Percentiles rank a stretch among this genome's conserved stretches.
These are phyloP conservation scores for Stichodactyla helianthus DNA, from an alignment of 64 coral and sea anemone genomes.

Conservation along the genomic window DNA sequence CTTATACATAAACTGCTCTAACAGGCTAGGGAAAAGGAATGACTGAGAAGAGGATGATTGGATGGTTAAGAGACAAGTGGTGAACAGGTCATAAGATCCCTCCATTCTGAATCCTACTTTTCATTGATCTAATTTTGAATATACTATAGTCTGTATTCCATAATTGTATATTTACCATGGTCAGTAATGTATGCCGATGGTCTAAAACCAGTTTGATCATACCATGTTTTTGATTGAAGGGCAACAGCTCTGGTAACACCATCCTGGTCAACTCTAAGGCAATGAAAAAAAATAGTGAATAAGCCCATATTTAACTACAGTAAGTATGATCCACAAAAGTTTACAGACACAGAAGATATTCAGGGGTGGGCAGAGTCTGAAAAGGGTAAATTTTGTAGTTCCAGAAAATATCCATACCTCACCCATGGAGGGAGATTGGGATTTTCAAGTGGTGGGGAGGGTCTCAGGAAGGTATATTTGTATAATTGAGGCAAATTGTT, in stretches of 20 bases:
- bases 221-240: conserved; percentile 68
- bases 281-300: not conserved
- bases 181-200: conserved; percentile 47
- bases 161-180: conserved; percentile 28
- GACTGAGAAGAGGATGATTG: too few relatives aligned
- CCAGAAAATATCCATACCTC: not conserved
- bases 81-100: too few relatives aligned
- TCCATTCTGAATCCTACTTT: too few relatives aligned
- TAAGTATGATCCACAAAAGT: not conserved
- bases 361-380: not conserved
- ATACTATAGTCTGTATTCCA: too few relatives aligned
- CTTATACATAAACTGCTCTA: too few relatives aligned
- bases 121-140: too few relatives aligned
- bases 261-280: conserved; percentile 39
- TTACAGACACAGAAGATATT: too few relatives aligned
- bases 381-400: not conserved
- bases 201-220: conserved; percentile 41
- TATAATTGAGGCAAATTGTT: not conserved
- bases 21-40: too few relatives aligned
- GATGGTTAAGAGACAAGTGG: too few relatives aligned
- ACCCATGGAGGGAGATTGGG: not conserved
- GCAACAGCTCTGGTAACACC: conserved; percentile 29
- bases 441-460: not conserved
- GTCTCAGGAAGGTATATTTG: not conserved
- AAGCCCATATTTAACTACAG: not conserved